Conservation (phyloP, 2,113 vertebrate species). For the Puma concolor region DNA sequence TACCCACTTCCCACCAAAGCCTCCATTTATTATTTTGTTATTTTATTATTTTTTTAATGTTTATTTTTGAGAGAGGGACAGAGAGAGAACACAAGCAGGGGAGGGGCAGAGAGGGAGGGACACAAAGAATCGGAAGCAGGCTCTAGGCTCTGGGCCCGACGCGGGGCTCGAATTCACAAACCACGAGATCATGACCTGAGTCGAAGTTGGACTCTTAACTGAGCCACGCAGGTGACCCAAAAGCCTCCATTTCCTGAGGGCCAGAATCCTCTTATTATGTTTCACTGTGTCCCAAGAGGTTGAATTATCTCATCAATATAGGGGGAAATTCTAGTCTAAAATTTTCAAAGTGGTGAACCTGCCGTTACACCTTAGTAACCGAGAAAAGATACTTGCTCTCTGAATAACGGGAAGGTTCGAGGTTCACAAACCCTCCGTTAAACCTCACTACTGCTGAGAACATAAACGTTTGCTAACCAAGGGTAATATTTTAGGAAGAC, state of each 20-base stretch:
- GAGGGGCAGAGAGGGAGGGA: no score
- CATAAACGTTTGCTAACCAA: neutral
- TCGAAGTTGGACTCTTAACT: no score
- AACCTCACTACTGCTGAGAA: neutral
- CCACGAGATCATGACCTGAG: no score
- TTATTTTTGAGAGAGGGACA: no score
- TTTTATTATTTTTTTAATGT: no score
- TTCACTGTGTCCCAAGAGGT: neutral
- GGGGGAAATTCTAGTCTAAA: neutral
- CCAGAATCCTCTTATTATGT: neutral
- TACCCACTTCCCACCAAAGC: neutral
- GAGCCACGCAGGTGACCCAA: no score
- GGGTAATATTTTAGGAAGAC: neutral
- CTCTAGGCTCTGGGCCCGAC: no score
- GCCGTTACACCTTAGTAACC: neutral
- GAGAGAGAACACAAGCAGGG: no score
- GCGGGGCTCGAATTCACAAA: no score
- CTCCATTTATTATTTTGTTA: neutral
- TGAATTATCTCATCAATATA: neutral
- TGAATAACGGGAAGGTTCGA: neutral
- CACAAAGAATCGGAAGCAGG: no score
- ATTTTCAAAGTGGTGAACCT: neutral
- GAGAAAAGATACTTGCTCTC: conserved; percentile 8
- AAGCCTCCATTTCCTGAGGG: neutral
- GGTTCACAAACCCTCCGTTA: neutral